Base-by-base conservation (phyloP, 2,888 invertebrate genomes). In the Parnassius orleans region DNA sequence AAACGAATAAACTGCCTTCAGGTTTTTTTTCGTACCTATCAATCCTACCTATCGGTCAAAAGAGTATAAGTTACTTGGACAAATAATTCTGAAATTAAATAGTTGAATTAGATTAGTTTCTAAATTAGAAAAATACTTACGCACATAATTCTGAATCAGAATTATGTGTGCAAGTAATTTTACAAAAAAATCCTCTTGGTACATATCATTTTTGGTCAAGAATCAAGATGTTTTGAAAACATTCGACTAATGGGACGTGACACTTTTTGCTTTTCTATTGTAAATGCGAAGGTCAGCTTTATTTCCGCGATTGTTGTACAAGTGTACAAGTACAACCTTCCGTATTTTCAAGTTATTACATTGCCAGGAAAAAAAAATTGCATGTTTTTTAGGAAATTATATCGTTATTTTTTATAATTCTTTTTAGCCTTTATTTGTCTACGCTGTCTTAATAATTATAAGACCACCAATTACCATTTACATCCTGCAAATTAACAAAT, bases 301-400 rank as follows among this genome's bases (percentile, higher is more conserved):
- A 68, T 72, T 81, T 80, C 81, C 81, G 79, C 70, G 65, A 69
- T 70, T 81, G 79, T 80, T 7, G 33, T 33, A 33, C 33, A 79
- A 77, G 72, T 7, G 33, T 33, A 33, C 33, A 79, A 77, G 72
- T 68, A 65, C 67, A 68, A 70, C 69, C 69, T 73, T 72, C 68
- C 67, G 69, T 65, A 57, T 48, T 51, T 33, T 50, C 44, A 14
- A 46, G 1, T 12, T 19, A 3, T 11, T 10, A 47, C 46, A 56
- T 59, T 58, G 59, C 55, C 46, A 63, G 9, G 41, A 44, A 42
- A 54, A 19, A 44, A 12, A 44, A 46, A 50, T 15, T 51, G 33
- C 41, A n/a, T 43, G 5, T 11, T 54, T 15, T 42, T 54, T 19
- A 51, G 33, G 51, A 51, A 54, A 44, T 53, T 19, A 42, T 19